phyloP scores from a whole-genome alignment of 2,797 vertebrate genomes.

The Pipistrellus nathusii region DNA sequence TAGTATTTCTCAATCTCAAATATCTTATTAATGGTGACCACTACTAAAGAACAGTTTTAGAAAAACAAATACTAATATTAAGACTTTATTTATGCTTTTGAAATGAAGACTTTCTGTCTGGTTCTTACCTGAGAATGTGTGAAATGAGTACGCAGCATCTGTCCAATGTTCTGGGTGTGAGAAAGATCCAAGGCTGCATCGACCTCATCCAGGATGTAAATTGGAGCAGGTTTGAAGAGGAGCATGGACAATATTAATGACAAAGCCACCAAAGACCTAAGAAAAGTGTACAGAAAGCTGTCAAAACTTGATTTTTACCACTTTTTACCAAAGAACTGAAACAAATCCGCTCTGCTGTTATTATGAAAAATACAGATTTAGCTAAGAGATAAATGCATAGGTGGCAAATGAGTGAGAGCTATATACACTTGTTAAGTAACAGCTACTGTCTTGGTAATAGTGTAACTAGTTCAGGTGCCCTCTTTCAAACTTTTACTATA shows the following conservation, averaged over 20 bases:
- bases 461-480: neutral
- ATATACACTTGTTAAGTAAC: neutral
- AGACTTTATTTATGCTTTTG: neutral
- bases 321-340: neutral
- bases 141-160: slow-evolving; percentile 97
- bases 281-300: neutral
- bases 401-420: neutral
- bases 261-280: slow-evolving; percentile 96
- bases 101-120: neutral
- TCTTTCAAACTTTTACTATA: neutral
- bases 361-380: neutral
- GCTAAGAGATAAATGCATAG: neutral
- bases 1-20: neutral
- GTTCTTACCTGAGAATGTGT: slow-evolving; percentile 93
- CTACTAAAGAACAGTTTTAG: neutral
- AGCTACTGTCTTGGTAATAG: neutral
- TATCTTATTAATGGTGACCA: neutral
- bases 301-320: slow-evolving; percentile 18
- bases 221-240: slow-evolving; percentile 97
- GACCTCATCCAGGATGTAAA: slow-evolving; percentile 98
- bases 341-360: neutral
- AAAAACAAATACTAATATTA: neutral
- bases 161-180: slow-evolving; percentile 98
- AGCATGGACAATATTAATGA: slow-evolving; percentile 98
- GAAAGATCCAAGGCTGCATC: slow-evolving; percentile 98